Evolutionary conservation across 2,797 vertebrate species (phyloP).

Genomic region (Bufotes viridis): DNA sequence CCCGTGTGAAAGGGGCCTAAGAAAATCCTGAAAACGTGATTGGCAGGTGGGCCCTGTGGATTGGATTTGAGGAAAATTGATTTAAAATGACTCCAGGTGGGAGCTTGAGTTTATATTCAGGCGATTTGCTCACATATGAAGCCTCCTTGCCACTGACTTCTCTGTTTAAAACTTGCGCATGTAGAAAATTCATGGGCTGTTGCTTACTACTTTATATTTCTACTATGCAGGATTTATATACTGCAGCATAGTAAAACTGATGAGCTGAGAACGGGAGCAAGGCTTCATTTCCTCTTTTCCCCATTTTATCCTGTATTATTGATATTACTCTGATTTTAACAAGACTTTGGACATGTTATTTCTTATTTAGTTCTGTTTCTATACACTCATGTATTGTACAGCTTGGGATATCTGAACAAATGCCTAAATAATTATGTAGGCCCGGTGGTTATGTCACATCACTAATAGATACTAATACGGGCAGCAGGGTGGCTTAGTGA

Average conservation of each 20-base stretch:
- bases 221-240: slow-evolving; percentile 40
- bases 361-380: neutral
- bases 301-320: slow-evolving; percentile 34
- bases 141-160: neutral
- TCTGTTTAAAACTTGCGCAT: slow-evolving; percentile 37
- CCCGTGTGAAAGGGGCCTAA: too few relatives aligned
- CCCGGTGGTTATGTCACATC: neutral
- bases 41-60: too few relatives aligned
- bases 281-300: slow-evolving; percentile 22
- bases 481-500: too few relatives aligned
- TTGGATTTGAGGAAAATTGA: too few relatives aligned
- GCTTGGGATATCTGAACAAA: neutral
- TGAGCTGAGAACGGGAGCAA: slow-evolving; percentile 17
- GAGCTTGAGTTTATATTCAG: neutral
- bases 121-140: neutral
- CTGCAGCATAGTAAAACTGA: slow-evolving; percentile 48
- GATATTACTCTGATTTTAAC: slow-evolving; percentile 15
- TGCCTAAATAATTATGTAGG: neutral
- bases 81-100: too few relatives aligned
- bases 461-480: neutral
- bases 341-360: neutral
- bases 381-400: neutral
- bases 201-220: slow-evolving; percentile 19
- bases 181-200: slow-evolving; percentile 41
- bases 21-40: too few relatives aligned